Conservation (phyloP, 2,888 invertebrate species). For the Heliconius ismenius region DNA sequence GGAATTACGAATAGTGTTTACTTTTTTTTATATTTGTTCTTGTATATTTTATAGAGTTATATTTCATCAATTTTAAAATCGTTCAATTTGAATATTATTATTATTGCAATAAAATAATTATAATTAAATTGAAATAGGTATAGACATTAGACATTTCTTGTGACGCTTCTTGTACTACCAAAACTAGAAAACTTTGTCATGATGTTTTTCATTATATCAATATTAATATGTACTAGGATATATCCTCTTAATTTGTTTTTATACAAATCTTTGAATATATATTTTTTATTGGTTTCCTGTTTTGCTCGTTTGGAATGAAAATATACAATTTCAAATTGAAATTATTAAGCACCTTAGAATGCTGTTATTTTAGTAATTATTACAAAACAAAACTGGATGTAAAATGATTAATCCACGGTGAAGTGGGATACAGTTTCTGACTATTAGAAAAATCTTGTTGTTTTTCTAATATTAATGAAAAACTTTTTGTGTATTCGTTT, state of each 20-base stretch:
- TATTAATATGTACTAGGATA: neutral
- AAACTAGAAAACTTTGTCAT: neutral
- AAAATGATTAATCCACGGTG: too few relatives aligned
- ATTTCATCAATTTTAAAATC: neutral
- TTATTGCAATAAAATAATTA: too few relatives aligned
- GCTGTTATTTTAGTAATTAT: neutral
- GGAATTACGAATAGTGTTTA: neutral
- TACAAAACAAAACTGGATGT: too few relatives aligned
- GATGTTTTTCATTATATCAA: too few relatives aligned
- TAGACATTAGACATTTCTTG: too few relatives aligned
- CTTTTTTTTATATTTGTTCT: too few relatives aligned
- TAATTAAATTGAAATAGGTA: too few relatives aligned
- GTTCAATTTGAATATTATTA: too few relatives aligned
- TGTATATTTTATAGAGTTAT: neutral
- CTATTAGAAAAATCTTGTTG: too few relatives aligned
- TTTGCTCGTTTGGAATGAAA: neutral
- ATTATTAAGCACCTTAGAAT: constrained; percentile 1
- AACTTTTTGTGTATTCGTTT: too few relatives aligned
- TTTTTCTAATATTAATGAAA: too few relatives aligned
- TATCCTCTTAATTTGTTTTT: neutral
- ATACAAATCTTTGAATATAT: neutral
- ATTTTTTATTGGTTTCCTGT: neutral
- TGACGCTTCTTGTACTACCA: neutral
- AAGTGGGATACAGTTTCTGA: too few relatives aligned
- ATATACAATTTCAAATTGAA: neutral